These are phyloP conservation scores for Synergus umbraculus DNA, from an alignment of 2,888 invertebrate species.

Conservation along the genomic window DNA sequence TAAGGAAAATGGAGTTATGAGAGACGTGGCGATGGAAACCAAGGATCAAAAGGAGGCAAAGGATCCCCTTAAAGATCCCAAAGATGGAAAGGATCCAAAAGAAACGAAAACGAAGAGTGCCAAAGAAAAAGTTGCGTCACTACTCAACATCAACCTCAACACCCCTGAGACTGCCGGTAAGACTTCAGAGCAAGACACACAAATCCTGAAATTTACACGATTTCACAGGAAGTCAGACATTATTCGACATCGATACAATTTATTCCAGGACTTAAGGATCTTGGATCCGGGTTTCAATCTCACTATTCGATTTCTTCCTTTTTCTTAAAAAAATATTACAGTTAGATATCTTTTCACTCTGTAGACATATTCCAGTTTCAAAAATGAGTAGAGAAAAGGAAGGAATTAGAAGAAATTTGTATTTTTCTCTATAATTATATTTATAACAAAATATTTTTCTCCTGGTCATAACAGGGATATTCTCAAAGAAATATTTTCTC, in stretches of 20 bases:
- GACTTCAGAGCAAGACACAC: slow-evolving; percentile 42
- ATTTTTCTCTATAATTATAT: too few species aligned
- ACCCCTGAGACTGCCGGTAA: slow-evolving; percentile 48
- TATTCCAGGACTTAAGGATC: not conserved
- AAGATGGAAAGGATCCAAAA: slow-evolving; percentile 26
- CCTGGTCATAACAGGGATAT: not conserved
- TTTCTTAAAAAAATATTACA: too few species aligned
- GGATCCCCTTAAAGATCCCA: slow-evolving; percentile 45
- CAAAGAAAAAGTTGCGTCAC: slow-evolving; percentile 45
- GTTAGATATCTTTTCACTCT: not conserved
- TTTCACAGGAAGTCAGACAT: not conserved
- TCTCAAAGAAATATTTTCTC: not conserved
- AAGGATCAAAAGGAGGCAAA: slow-evolving; percentile 54
- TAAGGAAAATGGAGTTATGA: slow-evolving; percentile 47
- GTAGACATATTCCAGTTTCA: not conserved
- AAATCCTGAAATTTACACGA: not conserved
- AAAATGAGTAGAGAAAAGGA: too few species aligned
- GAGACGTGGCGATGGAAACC: slow-evolving; percentile 47
- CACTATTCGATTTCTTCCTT: too few species aligned
- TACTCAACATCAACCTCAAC: slow-evolving; percentile 4
- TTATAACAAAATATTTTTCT: too few species aligned
- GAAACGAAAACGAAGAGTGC: slow-evolving; percentile 43
- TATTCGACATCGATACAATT: not conserved
- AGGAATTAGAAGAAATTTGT: too few species aligned
- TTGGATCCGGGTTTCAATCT: too few species aligned